phyloP scores from a whole-genome alignment of 2,113 vertebrate genomes.

The Plecturocebus donacophilus region DNA sequence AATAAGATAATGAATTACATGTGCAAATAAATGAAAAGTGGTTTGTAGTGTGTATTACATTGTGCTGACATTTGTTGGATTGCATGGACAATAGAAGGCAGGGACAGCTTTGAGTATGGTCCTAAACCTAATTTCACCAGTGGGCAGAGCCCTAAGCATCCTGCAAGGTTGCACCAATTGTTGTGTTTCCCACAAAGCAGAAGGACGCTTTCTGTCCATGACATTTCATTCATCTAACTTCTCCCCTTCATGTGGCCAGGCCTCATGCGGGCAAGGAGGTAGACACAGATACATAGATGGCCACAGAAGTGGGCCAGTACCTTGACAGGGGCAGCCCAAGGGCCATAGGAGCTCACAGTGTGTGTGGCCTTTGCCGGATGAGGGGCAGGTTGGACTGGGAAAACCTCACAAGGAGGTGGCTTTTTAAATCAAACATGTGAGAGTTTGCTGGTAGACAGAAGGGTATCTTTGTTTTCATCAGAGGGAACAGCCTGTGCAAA shows the following conservation, averaged over 20 bases:
- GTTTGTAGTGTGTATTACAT: neutral
- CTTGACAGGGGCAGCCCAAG: neutral
- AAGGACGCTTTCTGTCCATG: neutral
- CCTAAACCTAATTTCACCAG: neutral
- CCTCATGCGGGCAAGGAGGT: neutral
- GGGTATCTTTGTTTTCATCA: neutral
- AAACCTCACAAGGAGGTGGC: neutral
- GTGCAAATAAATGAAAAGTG: neutral
- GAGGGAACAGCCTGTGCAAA: neutral
- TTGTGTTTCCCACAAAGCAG: neutral
- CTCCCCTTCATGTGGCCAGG: neutral
- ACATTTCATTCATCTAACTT: neutral
- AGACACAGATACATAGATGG: neutral
- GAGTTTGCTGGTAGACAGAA: neutral
- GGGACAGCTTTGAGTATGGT: neutral
- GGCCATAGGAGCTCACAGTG: neutral
- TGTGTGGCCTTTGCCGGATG: neutral
- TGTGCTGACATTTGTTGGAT: neutral
- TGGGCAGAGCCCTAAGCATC: neutral
- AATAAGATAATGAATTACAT: neutral
- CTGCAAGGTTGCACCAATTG: neutral
- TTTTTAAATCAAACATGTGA: neutral
- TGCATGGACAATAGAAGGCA: neutral
- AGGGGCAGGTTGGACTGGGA: neutral
- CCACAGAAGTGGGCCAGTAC: neutral